Evolutionary conservation across 2,888 invertebrate species (phyloP).

Genomic region (Cheiracanthium punctorium): DNA sequence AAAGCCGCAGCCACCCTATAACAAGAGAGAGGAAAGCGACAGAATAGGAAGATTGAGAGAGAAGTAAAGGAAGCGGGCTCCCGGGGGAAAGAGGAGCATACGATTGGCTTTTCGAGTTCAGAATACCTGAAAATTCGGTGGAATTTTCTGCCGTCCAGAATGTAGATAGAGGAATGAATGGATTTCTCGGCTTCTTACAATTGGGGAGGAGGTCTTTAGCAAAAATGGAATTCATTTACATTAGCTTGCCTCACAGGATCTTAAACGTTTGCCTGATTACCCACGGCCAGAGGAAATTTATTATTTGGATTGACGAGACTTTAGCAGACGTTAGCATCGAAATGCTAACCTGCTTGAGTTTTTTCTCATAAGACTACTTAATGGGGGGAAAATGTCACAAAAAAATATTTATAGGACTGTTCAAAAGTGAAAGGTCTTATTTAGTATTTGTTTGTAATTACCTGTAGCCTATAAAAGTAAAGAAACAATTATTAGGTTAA

Average conservation of each 20-base stretch:
- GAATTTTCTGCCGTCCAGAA: constrained; percentile 52
- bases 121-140: constrained; percentile 65
- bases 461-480: too few relatives aligned
- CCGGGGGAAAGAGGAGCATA: constrained; percentile 40
- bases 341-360: too few relatives aligned
- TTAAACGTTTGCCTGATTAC: constrained; percentile 63
- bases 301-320: constrained; percentile 24
- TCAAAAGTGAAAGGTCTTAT: too few relatives aligned
- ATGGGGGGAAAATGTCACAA: too few relatives aligned
- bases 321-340: neutral
- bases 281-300: constrained; percentile 51
- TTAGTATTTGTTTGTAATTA: too few relatives aligned
- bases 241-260: constrained; percentile 36
- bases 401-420: too few relatives aligned
- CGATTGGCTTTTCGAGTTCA: constrained; percentile 66
- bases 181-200: constrained; percentile 33
- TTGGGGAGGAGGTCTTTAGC: constrained; percentile 4
- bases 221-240: constrained; percentile 67
- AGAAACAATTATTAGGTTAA: too few relatives aligned
- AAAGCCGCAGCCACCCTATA: constrained; percentile 61
- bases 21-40: constrained; percentile 30
- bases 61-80: constrained; percentile 23
- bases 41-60: constrained; percentile 24
- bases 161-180: constrained; percentile 52
- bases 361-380: too few relatives aligned